Evolutionary conservation across 2,113 vertebrate species (phyloP), one percentile per base, ranked within the genome.

Genomic region (Notothenia coriiceps): DNA sequence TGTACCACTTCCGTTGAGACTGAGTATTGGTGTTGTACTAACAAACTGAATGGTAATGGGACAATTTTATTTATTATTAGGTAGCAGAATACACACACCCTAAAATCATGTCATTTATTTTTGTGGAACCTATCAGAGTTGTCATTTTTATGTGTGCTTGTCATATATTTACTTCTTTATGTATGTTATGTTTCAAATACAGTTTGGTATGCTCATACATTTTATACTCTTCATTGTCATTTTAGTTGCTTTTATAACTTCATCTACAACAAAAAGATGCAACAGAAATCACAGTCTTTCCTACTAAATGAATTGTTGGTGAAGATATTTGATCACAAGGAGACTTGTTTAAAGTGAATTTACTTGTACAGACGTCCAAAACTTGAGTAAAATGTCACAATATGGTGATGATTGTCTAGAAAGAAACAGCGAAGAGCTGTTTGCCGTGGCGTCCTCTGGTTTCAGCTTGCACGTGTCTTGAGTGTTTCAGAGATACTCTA

Each of bases 401-500:
- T 51, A 54, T 54, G 35, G 44, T 46, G 33, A 47, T 71, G 61
- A 43, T 52, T 79, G 62, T 84, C 59, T 81, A 64, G 66, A 85
- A 87, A 84, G 81, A 75, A 74, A 74, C 10, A 75, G 77, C 59
- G 55, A 64, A 54, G 72, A 70, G 70, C 67, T 75, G 79, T 84
- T 89, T 87, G 51, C 71, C 29, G 78, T 71, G 46, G 71, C 68
- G 59, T 91, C 85, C 84, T 88, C 70, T 85, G 83, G 82, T 91
- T 88, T 92, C 80, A 84, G 47, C 60, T 86, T 80, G 72, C 88
- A 86, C 74, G 82, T 87, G 86, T 83, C 77, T 56, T 20, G 60
- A 84, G 80, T 86, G 84, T 92, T 88, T 87, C 70, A 87, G 82
- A 60, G 84, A 88, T 80, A 83, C 86, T 84, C 72, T 50, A 74